These are phyloP conservation scores for Aricia agestis DNA, from an alignment of 1,140 invertebrate species.

Conservation along the genomic window DNA sequence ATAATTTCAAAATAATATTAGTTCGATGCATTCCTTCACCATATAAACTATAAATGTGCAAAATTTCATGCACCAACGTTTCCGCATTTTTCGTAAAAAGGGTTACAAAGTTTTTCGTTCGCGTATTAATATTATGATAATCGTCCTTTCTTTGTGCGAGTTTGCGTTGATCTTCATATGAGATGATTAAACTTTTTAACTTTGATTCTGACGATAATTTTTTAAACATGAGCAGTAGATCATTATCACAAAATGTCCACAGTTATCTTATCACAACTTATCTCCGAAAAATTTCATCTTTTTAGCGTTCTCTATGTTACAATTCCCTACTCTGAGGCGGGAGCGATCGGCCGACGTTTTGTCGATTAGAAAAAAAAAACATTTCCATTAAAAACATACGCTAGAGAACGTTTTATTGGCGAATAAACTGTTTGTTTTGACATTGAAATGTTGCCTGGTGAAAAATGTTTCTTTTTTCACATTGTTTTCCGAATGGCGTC, in stretches of 20 bases:
- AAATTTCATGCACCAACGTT: no score
- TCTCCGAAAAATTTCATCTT: not conserved
- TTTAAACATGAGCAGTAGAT: not conserved
- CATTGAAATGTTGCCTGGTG: not conserved
- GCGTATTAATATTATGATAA: no score
- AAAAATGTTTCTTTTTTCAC: not conserved
- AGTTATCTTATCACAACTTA: not conserved
- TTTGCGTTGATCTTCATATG: no score
- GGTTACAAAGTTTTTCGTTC: no score
- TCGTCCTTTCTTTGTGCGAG: no score
- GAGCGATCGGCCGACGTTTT: not conserved
- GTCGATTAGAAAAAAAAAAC: not conserved
- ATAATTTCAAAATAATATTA: no score
- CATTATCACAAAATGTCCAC: not conserved
- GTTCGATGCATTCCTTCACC: no score
- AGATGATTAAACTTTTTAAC: no score
- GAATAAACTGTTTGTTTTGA: conserved; percentile 1
- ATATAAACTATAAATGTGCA: no score
- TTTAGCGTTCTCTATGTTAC: no score
- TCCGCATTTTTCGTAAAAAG: no score
- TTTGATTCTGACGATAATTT: not conserved
- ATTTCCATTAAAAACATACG: conserved; percentile 3
- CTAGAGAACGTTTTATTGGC: not conserved
- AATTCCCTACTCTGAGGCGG: not conserved
- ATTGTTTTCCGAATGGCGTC: not conserved